Evolutionary conservation across 2,113 vertebrate genomes (phyloP).

Genomic region (Ibidorhyncha struthersii): DNA sequence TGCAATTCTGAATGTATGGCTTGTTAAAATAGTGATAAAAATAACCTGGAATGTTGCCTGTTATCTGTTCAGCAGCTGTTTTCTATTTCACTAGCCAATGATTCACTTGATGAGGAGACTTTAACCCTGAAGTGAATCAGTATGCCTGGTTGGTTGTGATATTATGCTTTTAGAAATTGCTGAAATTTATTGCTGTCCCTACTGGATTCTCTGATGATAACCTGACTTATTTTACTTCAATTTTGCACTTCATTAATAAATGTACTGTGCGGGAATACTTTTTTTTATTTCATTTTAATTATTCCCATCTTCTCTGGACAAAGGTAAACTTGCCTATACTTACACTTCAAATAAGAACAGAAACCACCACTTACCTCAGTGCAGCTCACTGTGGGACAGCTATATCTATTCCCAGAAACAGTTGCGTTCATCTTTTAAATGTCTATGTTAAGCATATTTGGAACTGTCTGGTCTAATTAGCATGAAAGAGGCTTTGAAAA

Average conservation of each 20-base stretch:
- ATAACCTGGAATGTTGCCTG: neutral
- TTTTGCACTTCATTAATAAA: neutral
- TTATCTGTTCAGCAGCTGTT: neutral
- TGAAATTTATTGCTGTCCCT: neutral
- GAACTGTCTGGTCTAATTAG: neutral
- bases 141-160: neutral
- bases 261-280: neutral
- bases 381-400: neutral
- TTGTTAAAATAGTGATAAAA: neutral
- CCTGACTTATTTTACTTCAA: neutral
- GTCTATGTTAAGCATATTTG: neutral
- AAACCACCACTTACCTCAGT: neutral
- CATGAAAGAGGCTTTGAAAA: neutral
- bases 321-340: neutral
- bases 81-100: neutral
- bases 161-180: neutral
- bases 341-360: neutral
- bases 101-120: neutral
- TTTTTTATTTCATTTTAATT: neutral
- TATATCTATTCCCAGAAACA: neutral
- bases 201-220: neutral
- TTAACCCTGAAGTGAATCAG: neutral
- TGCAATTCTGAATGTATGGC: neutral
- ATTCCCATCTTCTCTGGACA: neutral
- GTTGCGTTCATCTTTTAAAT: neutral